Evolutionary conservation across 2,797 vertebrate genomes (phyloP).

Genomic region (Gallinago stenura): DNA sequence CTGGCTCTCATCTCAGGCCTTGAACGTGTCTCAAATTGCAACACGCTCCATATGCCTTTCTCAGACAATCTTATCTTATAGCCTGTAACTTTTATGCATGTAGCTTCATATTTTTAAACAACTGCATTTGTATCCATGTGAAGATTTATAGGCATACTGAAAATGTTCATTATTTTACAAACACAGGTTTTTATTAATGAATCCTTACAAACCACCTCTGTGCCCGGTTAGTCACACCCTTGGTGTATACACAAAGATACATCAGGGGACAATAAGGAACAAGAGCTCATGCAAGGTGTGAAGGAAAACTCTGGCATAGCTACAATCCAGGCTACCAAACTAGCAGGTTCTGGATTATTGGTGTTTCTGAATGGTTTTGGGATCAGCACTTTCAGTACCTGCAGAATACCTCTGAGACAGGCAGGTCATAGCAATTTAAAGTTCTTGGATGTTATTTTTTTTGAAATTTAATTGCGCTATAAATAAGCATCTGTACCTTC

Average conservation of each 20-base stretch:
- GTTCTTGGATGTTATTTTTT: background rate
- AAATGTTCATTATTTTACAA: background rate
- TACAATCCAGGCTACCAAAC: background rate
- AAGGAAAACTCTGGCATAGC: background rate
- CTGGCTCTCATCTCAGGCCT: background rate
- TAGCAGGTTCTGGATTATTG: background rate
- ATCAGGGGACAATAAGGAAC: background rate
- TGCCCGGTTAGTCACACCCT: background rate
- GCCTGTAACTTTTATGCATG: background rate
- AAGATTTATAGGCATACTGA: background rate
- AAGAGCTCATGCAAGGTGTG: background rate
- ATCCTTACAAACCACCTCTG: background rate
- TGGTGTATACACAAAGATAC: background rate
- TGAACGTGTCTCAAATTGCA: background rate
- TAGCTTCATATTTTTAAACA: background rate
- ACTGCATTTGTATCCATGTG: background rate
- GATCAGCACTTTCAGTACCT: background rate
- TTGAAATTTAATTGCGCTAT: background rate
- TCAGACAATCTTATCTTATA: background rate
- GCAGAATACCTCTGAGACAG: background rate
- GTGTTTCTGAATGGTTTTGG: background rate
- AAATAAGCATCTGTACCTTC: slow-evolving; percentile 6
- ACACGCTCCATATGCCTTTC: background rate
- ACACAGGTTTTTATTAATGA: background rate
- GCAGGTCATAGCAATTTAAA: background rate